A percentile compares a stretch with the other conserved stretches of the same genome.
phyloP scores from a whole-genome alignment of 2,113 vertebrate genomes.

The Microtus montanus region DNA sequence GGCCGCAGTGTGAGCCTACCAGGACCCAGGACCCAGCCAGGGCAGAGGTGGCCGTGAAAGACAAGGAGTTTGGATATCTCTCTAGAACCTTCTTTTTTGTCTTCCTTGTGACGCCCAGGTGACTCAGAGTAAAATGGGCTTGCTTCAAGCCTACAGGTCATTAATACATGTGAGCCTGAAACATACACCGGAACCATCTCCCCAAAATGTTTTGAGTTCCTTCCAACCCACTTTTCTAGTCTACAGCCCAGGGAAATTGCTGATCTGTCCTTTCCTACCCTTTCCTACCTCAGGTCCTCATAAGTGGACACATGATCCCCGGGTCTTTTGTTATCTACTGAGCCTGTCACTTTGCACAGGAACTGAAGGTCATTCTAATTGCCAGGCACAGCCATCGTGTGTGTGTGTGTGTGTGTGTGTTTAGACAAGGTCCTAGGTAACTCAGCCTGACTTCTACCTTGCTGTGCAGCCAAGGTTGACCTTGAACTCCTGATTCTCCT shows the following conservation, averaged over 20 bases:
- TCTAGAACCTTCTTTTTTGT: neutral
- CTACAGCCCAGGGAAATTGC: neutral
- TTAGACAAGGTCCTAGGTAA: neutral
- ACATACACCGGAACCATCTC: neutral
- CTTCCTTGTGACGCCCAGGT: neutral
- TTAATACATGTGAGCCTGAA: neutral
- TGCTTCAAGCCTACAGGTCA: neutral
- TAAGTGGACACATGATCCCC: neutral
- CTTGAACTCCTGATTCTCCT: neutral
- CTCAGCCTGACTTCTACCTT: neutral
- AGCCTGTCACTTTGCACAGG: neutral
- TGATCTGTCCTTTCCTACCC: neutral
- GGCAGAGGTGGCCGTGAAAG: neutral
- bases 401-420: neutral
- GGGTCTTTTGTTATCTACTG: neutral
- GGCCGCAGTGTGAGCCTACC: neutral
- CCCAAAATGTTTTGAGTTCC: neutral
- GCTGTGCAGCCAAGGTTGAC: neutral
- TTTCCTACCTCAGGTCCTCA: accelerated
- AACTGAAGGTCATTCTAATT: neutral
- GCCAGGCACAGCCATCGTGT: accelerated
- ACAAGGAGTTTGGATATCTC: neutral
- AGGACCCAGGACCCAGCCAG: neutral
- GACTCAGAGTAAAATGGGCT: neutral
- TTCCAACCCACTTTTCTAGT: neutral